Percentiles rank a stretch among this genome's conserved stretches.
Conservation (phyloP, 2,797 vertebrate species). For the Pangasius djambal region DNA sequence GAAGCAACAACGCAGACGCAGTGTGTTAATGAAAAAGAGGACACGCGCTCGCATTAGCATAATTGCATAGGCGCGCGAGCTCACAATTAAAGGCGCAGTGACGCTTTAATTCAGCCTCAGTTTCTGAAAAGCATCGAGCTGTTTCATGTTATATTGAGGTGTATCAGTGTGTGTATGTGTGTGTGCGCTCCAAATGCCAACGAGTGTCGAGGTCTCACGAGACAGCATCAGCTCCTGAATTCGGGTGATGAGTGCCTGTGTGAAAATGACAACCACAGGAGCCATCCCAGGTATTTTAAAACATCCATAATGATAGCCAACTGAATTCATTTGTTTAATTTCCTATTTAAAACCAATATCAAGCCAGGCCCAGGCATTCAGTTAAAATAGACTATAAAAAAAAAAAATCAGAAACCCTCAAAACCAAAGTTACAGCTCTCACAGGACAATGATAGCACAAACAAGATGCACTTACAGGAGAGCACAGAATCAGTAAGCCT, state of each 20-base stretch:
- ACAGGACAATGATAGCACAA: not conserved
- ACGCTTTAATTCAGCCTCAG: slow-evolving; percentile 51
- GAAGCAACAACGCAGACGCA: slow-evolving; percentile 75
- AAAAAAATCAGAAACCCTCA: not conserved
- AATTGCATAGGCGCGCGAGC: slow-evolving; percentile 82
- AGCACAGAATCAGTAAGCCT: slow-evolving; percentile 11
- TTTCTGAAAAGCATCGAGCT: not conserved
- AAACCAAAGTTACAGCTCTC: not conserved
- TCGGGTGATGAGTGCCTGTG: not conserved
- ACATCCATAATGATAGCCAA: not conserved
- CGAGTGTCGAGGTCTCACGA: not conserved
- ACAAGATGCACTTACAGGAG: not conserved
- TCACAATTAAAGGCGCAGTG: slow-evolving; percentile 78
- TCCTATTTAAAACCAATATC: not conserved
- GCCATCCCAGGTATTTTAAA: not conserved
- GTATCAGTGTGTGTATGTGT: not conserved
- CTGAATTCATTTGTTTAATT: not conserved
- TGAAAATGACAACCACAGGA: not conserved
- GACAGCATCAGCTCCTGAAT: not conserved
- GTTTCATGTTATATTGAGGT: not conserved
- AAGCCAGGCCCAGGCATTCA: not conserved
- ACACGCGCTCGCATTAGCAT: slow-evolving; percentile 75
- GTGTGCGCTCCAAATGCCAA: not conserved
- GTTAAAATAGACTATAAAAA: not conserved
- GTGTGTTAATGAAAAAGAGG: slow-evolving; percentile 75